phyloP scores from a whole-genome alignment of 1,140 invertebrate species.

The Limonius californicus region DNA sequence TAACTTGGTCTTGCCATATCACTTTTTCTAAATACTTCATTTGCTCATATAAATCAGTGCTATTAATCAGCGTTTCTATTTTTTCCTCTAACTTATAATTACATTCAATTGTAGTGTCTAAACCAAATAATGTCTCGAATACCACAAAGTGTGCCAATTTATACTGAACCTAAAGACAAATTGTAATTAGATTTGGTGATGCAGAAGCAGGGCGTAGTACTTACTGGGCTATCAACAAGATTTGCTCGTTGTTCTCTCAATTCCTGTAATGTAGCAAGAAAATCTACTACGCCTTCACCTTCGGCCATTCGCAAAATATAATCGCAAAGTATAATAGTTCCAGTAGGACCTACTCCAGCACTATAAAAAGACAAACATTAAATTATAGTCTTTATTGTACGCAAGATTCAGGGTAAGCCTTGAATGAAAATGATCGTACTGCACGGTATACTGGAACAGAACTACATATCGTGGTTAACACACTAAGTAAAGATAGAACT shows the following conservation, averaged over 20 bases:
- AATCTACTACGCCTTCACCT: slow-evolving; percentile 66
- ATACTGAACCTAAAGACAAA: slow-evolving; percentile 32
- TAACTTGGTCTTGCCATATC: slow-evolving; percentile 33
- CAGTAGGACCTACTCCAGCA: slow-evolving; percentile 80
- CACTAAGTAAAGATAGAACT: not conserved
- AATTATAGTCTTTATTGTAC: no score
- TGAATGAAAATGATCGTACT: no score
- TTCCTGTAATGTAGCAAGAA: slow-evolving; percentile 77
- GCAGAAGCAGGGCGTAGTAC: no score
- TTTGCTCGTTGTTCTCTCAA: slow-evolving; percentile 76
- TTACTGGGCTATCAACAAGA: slow-evolving; percentile 61
- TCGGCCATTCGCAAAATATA: slow-evolving; percentile 67
- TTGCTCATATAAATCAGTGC: slow-evolving; percentile 22
- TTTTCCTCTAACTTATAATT: slow-evolving; percentile 26
- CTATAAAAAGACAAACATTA: slow-evolving; percentile 40
- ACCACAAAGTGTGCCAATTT: slow-evolving; percentile 42
- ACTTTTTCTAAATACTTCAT: slow-evolving; percentile 30
- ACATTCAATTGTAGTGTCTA: slow-evolving; percentile 32
- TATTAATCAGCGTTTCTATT: slow-evolving; percentile 20
- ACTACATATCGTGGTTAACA: not conserved
- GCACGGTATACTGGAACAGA: not conserved
- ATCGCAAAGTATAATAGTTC: slow-evolving; percentile 79
- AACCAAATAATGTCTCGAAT: slow-evolving; percentile 34
- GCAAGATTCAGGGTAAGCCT: no score
- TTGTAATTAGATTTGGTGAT: no score